Evolutionary conservation across 2,113 vertebrate genomes (phyloP).

Genomic region (Haliaeetus leucogaster): DNA sequence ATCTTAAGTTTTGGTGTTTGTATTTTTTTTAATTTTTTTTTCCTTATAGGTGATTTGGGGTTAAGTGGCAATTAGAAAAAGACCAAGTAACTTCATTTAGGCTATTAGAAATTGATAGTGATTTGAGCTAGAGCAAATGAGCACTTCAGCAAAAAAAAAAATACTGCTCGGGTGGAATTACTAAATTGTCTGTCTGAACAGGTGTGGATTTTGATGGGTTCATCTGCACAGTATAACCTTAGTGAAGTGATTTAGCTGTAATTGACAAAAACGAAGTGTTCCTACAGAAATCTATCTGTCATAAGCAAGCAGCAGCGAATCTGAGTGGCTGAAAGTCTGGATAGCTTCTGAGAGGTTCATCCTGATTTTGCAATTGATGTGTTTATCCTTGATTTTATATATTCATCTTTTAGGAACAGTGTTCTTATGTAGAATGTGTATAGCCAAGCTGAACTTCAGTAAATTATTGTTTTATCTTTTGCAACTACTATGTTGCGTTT

Average conservation of each 20-base stretch:
- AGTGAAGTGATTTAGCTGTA: neutral
- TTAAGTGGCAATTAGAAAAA: neutral
- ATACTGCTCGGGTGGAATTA: neutral
- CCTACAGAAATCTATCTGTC: neutral
- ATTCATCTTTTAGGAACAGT: neutral
- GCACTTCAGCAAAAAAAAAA: neutral
- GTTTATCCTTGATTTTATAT: neutral
- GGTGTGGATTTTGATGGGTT: neutral
- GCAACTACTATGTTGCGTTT: neutral
- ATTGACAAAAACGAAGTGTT: neutral
- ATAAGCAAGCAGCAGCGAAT: neutral
- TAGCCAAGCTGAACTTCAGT: neutral
- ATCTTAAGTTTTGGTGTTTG: neutral
- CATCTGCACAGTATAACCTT: neutral
- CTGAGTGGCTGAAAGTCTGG: neutral
- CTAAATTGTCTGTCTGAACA: neutral
- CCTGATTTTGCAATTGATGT: neutral
- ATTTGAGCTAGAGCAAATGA: neutral
- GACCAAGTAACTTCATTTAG: neutral
- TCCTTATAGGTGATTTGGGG: neutral
- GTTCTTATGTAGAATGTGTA: neutral
- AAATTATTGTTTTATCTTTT: neutral
- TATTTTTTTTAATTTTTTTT: neutral
- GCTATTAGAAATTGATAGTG: neutral
- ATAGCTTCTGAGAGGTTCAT: neutral